phyloP scores from a whole-genome alignment of 1,140 invertebrate species.

The Triops longicaudatus region DNA sequence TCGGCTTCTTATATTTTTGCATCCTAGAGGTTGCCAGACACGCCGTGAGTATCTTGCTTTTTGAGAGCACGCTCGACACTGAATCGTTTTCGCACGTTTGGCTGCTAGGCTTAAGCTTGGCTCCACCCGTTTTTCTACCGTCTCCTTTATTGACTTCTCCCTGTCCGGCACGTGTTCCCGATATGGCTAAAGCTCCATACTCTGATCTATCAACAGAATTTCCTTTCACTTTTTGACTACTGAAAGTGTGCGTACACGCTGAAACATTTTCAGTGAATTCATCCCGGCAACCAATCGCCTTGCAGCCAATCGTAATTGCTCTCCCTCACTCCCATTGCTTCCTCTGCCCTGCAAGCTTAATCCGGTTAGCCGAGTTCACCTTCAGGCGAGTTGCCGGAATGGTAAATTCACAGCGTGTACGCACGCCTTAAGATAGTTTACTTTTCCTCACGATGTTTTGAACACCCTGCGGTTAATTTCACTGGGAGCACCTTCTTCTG shows the following conservation, averaged over 20 bases:
- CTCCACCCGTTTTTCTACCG: background rate
- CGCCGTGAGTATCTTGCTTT: conserved; percentile 6
- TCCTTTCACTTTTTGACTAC: background rate
- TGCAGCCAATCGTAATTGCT: no score
- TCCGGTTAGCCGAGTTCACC: no score
- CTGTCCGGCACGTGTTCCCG: background rate
- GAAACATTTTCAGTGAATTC: no score
- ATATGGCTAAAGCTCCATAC: background rate
- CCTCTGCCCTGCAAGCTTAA: no score
- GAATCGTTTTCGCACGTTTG: background rate
- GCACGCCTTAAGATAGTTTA: no score
- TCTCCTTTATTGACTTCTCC: background rate
- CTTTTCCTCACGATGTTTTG: background rate
- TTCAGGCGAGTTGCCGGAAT: no score
- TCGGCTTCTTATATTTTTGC: background rate
- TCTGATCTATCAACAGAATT: background rate
- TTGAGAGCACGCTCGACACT: background rate
- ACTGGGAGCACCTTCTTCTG: background rate
- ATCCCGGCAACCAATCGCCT: no score
- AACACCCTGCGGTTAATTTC: background rate
- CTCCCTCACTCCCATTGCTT: no score
- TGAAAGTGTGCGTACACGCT: no score
- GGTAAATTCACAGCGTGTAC: no score
- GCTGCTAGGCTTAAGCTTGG: background rate
- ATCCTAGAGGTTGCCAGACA: background rate